Evolutionary conservation across 2,797 vertebrate genomes (phyloP).

Genomic region (Spizella passerina): DNA sequence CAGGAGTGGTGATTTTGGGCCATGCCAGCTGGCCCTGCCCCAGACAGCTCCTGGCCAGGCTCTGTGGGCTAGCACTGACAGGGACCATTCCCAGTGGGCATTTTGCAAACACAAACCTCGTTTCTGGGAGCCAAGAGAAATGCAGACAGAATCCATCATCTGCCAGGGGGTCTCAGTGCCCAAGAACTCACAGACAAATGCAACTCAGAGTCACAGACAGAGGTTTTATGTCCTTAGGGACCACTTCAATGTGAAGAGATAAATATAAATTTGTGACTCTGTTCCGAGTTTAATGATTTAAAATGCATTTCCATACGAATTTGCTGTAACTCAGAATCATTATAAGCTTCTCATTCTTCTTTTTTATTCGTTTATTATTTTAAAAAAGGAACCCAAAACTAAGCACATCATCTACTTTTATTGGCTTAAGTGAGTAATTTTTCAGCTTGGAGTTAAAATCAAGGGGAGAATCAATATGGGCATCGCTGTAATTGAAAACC

Average conservation of each 20-base stretch:
- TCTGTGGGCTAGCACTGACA: neutral
- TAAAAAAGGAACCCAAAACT: constrained; percentile 44
- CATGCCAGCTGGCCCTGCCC: constrained; percentile 14
- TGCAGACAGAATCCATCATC: neutral
- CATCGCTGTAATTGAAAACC: constrained; percentile 82
- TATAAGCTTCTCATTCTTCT: constrained; percentile 49
- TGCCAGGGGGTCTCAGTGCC: neutral
- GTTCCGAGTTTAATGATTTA: constrained; percentile 61
- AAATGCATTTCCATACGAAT: constrained; percentile 59
- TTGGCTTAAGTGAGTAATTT: constrained; percentile 79
- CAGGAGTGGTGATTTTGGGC: neutral
- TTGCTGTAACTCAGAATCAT: constrained; percentile 46
- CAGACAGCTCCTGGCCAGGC: neutral
- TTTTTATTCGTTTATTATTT: constrained; percentile 58
- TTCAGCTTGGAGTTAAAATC: constrained; percentile 79
- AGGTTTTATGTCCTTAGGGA: constrained; percentile 1
- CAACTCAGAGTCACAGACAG: neutral
- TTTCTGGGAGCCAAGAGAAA: neutral
- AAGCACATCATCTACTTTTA: constrained; percentile 68
- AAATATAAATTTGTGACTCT: constrained; percentile 37
- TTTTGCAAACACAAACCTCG: neutral
- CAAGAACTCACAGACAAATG: neutral
- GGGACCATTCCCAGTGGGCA: neutral
- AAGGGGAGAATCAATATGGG: constrained; percentile 79
- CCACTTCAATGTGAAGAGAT: neutral